Conservation (phyloP, 2,797 vertebrate genomes). For the Eulemur rubriventer region DNA sequence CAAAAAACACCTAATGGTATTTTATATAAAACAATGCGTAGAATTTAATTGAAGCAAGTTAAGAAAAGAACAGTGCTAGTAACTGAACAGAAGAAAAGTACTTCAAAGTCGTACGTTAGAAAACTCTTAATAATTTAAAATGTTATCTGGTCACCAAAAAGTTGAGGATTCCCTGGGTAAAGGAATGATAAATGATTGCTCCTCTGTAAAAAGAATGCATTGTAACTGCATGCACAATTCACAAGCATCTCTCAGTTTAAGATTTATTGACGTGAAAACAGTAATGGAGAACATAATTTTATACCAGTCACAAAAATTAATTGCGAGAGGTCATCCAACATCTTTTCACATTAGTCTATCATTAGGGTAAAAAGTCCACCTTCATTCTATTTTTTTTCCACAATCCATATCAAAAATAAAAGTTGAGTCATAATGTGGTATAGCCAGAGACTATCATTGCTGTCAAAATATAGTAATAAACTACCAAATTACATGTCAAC, state of each 20-base stretch:
- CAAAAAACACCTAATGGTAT: background rate
- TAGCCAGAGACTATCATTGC: background rate
- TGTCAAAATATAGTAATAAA: background rate
- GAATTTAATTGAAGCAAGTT: background rate
- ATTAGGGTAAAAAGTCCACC: background rate
- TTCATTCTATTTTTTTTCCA: background rate
- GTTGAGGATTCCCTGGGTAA: background rate
- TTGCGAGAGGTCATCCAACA: background rate
- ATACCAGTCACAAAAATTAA: background rate
- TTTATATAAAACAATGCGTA: constrained; percentile 12
- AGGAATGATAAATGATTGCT: background rate
- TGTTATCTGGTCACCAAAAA: background rate
- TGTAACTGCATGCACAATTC: constrained; percentile 2
- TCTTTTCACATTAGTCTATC: background rate
- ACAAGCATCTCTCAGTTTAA: background rate
- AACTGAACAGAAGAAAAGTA: background rate
- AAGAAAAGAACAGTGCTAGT: background rate
- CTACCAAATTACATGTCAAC: background rate
- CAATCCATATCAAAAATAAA: background rate
- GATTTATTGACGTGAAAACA: background rate
- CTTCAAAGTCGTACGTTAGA: background rate
- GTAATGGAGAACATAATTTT: background rate
- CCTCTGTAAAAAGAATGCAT: background rate
- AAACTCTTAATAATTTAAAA: background rate
- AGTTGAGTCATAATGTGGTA: background rate